Evolutionary conservation across 2,888 invertebrate species (phyloP).

Genomic region (Aspidapion aeneum): DNA sequence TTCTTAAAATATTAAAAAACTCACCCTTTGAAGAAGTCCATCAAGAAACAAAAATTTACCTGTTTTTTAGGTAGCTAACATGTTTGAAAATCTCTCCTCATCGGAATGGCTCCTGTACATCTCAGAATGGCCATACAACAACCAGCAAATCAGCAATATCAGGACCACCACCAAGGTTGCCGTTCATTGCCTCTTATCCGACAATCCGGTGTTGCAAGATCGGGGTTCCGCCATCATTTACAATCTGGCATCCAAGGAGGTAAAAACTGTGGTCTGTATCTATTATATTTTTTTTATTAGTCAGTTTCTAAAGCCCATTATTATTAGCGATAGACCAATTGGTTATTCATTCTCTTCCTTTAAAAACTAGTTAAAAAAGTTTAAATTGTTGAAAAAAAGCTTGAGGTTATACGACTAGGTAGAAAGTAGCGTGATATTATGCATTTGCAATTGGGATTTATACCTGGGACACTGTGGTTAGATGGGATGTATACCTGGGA

Average conservation of each 20-base stretch:
- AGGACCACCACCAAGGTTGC: constrained; percentile 88
- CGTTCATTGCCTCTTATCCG: constrained; percentile 78
- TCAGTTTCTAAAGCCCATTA: neutral
- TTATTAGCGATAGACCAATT: no score
- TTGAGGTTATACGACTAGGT: no score
- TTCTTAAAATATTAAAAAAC: no score
- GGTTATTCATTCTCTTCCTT: no score
- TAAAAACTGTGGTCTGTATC: constrained; percentile 95
- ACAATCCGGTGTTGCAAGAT: constrained; percentile 68
- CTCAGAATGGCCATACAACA: constrained; percentile 82
- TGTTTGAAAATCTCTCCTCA: constrained; percentile 84
- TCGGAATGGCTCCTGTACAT: constrained; percentile 94
- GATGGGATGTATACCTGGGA: no score
- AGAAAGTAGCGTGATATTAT: no score
- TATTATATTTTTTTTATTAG: constrained; percentile 30
- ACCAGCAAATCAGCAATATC: constrained; percentile 79
- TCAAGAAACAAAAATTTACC: no score
- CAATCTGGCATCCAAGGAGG: constrained; percentile 93
- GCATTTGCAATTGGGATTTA: no score
- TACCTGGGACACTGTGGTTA: no score
- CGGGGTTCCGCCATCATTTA: constrained; percentile 83
- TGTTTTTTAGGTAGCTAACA: constrained; percentile 71
- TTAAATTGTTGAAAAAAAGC: no score
- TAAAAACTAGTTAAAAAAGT: no score
- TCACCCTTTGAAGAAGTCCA: no score